Evolutionary conservation across 1,140 invertebrate species (phyloP).

Genomic region (Drosophila mauritiana): DNA sequence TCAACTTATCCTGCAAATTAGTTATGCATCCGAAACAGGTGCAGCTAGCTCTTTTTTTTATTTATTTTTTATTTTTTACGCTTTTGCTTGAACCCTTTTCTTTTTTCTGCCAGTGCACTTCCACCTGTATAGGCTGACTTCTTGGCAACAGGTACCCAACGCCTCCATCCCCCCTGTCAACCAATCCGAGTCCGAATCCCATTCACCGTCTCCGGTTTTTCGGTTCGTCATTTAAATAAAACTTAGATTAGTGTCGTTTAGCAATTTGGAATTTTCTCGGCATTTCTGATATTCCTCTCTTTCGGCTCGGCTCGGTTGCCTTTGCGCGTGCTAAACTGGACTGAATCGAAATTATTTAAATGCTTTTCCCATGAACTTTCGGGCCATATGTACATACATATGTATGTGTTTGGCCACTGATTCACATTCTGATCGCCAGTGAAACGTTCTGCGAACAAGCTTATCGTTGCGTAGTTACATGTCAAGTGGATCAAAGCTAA

Average conservation of each 20-base stretch:
- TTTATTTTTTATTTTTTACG: no score
- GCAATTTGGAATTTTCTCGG: conserved; percentile 71
- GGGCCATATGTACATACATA: background rate
- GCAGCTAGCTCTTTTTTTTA: background rate
- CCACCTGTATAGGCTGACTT: conserved; percentile 30
- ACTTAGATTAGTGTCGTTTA: conserved; percentile 80
- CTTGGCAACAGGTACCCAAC: conserved; percentile 44
- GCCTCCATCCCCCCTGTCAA: background rate
- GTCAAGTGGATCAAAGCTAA: no score
- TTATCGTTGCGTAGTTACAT: conserved; percentile 14
- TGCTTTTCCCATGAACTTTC: conserved; percentile 35
- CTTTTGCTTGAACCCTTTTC: background rate
- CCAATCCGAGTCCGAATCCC: conserved; percentile 1
- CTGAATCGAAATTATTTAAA: conserved; percentile 44
- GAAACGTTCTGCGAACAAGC: conserved; percentile 4
- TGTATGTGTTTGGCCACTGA: conserved; percentile 13
- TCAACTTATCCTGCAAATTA: no score
- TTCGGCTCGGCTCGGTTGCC: background rate
- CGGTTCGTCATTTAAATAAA: conserved; percentile 72
- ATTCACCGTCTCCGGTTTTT: conserved; percentile 15
- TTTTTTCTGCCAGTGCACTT: conserved; percentile 7
- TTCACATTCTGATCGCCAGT: conserved; percentile 26
- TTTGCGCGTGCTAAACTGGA: conserved; percentile 60
- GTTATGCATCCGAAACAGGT: no score
- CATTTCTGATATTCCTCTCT: conserved; percentile 39